phyloP scores from a whole-genome alignment of 1,140 invertebrate species.

The Aphis gossypii region DNA sequence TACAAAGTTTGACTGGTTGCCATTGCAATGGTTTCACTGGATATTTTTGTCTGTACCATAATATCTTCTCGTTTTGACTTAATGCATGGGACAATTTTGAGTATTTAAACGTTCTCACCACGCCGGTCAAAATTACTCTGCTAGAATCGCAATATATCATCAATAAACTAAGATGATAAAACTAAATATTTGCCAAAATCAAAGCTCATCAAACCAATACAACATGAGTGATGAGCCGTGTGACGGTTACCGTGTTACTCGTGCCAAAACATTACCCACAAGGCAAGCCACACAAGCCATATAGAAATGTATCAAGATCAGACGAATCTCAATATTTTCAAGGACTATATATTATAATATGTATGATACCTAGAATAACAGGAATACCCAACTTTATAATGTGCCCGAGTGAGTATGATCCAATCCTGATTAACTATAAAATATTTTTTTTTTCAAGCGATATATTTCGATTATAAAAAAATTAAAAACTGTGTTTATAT shows the following conservation, averaged over 20 bases:
- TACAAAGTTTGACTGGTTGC: slow-evolving; percentile 25
- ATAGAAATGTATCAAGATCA: not conserved
- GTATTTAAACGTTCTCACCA: not conserved
- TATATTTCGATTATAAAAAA: too few species aligned
- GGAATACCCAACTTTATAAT: not conserved
- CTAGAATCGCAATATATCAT: rapidly evolving
- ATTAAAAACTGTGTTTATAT: too few species aligned
- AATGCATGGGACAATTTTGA: not conserved
- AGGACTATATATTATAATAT: not conserved
- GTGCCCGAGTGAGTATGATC: too few species aligned
- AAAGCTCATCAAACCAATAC: not conserved
- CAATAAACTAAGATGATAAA: not conserved
- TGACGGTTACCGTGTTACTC: too few species aligned
- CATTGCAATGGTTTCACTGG: slow-evolving; percentile 13
- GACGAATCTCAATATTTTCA: not conserved
- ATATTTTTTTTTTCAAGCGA: too few species aligned
- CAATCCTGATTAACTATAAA: too few species aligned
- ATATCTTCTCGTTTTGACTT: not conserved
- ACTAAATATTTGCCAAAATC: not conserved
- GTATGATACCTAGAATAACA: not conserved
- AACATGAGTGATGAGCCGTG: not conserved
- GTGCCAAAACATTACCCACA: too few species aligned
- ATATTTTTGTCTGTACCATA: not conserved
- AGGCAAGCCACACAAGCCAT: too few species aligned
- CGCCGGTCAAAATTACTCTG: too few species aligned